A percentile compares a stretch with the other conserved stretches of the same genome.
These are phyloP conservation scores for Eilema griseolum DNA, from an alignment of 2,888 invertebrate genomes.

Conservation along the genomic window DNA sequence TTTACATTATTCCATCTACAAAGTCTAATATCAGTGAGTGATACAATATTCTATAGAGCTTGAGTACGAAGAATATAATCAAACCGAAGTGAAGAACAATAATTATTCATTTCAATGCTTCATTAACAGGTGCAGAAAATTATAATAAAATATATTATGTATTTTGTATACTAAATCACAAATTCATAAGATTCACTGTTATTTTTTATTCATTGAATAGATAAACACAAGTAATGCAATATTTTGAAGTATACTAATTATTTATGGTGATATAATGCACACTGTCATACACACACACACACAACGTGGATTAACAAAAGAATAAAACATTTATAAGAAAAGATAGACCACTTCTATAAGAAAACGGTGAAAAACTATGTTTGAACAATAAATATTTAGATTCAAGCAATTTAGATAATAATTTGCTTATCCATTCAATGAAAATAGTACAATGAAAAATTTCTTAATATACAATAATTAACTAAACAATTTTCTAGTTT, in stretches of 20 bases:
- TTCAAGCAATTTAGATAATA: not conserved
- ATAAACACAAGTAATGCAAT: conserved; percentile 8
- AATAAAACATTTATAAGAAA: not conserved
- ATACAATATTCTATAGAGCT: conserved; percentile 31
- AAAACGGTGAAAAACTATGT: not conserved
- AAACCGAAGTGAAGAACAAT: conserved; percentile 37
- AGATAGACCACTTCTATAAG: not conserved
- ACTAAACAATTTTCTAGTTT: conserved; percentile 13
- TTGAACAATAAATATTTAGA: too few species aligned
- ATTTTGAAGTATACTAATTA: not conserved
- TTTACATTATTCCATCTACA: conserved; percentile 74
- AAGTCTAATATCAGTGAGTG: conserved; percentile 49
- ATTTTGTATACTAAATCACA: conserved; percentile 64
- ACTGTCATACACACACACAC: not conserved
- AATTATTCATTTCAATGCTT: conserved; percentile 64
- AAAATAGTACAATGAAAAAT: conserved; percentile 1
- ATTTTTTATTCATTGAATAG: conserved; percentile 22
- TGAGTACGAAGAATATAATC: conserved; percentile 11
- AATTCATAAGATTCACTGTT: conserved; percentile 43
- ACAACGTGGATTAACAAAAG: not conserved
- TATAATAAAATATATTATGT: conserved; percentile 65
- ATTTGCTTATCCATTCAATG: conserved; percentile 8
- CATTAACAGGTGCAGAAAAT: conserved; percentile 75
- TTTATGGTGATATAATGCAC: not conserved
- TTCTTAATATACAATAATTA: conserved; percentile 5